A percentile compares a stretch with the other conserved stretches of the same genome.
Evolutionary conservation across 2,888 invertebrate genomes (phyloP).

Genomic region (Hymenopus coronatus): DNA sequence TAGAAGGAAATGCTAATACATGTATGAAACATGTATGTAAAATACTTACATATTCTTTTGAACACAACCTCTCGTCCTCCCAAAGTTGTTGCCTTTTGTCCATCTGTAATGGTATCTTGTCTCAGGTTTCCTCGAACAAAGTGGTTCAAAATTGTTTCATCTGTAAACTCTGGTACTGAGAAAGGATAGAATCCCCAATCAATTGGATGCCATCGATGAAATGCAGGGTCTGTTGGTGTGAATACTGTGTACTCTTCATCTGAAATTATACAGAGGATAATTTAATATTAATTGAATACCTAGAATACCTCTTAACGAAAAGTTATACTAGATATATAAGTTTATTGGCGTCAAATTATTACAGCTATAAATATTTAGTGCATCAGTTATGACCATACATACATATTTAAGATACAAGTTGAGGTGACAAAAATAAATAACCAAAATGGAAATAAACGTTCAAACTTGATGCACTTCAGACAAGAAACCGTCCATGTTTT

Average conservation of each 20-base stretch:
- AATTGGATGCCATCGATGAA: conserved; percentile 66
- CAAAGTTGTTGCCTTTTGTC: conserved; percentile 54
- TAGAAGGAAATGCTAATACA: too few species aligned
- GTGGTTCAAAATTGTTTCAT: conserved; percentile 59
- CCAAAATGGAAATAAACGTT: too few species aligned
- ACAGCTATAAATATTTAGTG: too few species aligned
- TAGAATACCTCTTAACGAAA: too few species aligned
- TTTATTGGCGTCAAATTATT: too few species aligned
- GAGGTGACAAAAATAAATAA: too few species aligned
- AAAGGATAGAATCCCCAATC: conserved; percentile 70
- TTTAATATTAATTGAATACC: too few species aligned
- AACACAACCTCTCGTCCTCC: conserved; percentile 59
- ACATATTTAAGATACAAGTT: too few species aligned
- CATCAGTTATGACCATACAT: too few species aligned
- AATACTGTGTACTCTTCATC: conserved; percentile 60
- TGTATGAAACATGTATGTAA: background rate
- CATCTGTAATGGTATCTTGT: conserved; percentile 56
- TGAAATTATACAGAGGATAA: conserved; percentile 37
- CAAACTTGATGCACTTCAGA: too few species aligned
- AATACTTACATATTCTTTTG: conserved; percentile 56
- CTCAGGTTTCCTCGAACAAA: conserved; percentile 57
- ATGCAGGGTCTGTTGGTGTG: conserved; percentile 63
- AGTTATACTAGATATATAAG: too few species aligned
- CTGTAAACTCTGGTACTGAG: conserved; percentile 63
- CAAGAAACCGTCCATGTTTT: too few species aligned